Conservation (phyloP, 2,797 vertebrate species). For the Fistularia commersonii region DNA sequence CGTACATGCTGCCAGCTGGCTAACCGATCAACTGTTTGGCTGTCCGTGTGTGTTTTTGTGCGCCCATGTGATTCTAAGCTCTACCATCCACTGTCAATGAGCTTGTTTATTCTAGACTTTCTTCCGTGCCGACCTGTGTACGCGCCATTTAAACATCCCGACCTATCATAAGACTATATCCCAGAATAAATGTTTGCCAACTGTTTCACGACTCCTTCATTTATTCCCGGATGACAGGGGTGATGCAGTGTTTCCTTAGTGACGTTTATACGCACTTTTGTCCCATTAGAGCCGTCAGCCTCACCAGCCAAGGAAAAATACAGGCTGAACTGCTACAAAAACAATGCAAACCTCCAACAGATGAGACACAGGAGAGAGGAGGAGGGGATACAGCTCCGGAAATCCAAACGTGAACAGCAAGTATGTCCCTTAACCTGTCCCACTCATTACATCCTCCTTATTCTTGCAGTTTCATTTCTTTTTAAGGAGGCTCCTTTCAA, state of each 20-base stretch:
- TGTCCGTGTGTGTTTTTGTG: conserved; percentile 9
- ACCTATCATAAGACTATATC: conserved; percentile 16
- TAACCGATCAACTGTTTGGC: conserved; percentile 35
- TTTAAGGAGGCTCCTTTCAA: background rate
- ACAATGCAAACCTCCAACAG: conserved; percentile 97
- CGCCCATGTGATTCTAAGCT: conserved; percentile 42
- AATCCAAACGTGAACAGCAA: conserved; percentile 98
- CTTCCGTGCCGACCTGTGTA: conserved; percentile 30
- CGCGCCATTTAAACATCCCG: conserved; percentile 27
- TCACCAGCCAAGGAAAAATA: conserved; percentile 97
- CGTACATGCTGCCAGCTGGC: no score
- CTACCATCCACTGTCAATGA: conserved; percentile 29
- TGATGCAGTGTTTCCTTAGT: background rate
- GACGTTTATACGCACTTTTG: conserved; percentile 2
- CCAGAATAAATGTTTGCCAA: background rate
- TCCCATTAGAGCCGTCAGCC: conserved; percentile 84
- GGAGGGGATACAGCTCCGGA: conserved; percentile 95
- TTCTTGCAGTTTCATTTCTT: no score
- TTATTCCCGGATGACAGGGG: background rate
- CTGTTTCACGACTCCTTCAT: background rate
- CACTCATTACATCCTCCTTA: background rate
- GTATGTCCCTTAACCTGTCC: conserved; percentile 50
- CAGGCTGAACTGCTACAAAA: conserved; percentile 99
- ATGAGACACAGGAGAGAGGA: conserved; percentile 96
- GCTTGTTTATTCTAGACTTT: conserved; percentile 27